Percentiles rank a stretch among this genome's conserved stretches.
These are phyloP conservation scores for Microcebus griseorufus DNA, from an alignment of 2,113 vertebrate genomes.

Conservation along the genomic window DNA sequence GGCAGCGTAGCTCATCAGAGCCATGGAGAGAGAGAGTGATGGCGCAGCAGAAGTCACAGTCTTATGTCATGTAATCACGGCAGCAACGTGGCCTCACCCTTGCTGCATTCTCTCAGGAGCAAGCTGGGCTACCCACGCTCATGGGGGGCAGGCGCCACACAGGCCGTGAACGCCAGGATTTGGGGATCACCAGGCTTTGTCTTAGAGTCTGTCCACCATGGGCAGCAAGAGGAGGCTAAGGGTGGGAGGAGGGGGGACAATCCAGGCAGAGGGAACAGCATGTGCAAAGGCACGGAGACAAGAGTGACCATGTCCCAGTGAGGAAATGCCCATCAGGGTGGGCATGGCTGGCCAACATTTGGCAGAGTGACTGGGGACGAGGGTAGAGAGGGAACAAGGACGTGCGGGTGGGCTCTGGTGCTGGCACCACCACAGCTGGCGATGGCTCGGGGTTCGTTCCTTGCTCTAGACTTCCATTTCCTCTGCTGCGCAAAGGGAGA, in stretches of 20 bases:
- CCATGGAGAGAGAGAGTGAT: background rate
- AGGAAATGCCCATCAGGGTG: background rate
- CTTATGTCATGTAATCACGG: background rate
- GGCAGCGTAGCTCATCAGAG: background rate
- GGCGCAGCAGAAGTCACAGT: background rate
- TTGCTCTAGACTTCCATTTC: background rate
- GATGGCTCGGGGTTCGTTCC: background rate
- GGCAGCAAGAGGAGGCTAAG: background rate
- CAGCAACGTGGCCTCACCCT: background rate
- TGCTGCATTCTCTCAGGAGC: background rate
- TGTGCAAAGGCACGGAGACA: background rate
- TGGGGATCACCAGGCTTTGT: background rate
- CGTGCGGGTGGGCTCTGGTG: background rate
- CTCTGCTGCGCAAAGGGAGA: background rate
- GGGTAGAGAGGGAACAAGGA: background rate
- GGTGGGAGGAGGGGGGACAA: background rate
- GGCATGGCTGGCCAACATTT: background rate
- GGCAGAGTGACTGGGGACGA: background rate
- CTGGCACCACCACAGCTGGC: background rate
- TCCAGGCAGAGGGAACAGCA: background rate
- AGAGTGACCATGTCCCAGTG: background rate
- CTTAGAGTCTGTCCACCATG: background rate
- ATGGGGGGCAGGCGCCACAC: background rate
- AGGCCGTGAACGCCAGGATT: background rate
- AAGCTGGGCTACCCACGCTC: background rate